These are phyloP conservation scores for Pararge aegeria DNA, from an alignment of 1,140 invertebrate genomes.

Conservation along the genomic window DNA sequence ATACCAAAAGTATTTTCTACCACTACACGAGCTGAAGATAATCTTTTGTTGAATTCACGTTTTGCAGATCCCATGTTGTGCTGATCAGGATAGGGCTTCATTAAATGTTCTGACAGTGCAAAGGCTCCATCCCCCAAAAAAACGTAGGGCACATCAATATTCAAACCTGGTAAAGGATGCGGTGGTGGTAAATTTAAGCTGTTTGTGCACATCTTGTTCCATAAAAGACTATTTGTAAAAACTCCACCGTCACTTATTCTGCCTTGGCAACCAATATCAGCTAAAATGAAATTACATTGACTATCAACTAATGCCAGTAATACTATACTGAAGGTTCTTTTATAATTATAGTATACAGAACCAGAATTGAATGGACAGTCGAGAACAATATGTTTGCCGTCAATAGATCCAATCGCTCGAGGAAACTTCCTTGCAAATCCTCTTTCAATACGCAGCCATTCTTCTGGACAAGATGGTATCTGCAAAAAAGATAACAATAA, in stretches of 20 bases:
- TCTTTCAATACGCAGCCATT: constrained; percentile 19
- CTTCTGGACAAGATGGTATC: constrained; percentile 10
- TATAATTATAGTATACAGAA: constrained; percentile 34
- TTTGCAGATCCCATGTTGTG: too few species aligned
- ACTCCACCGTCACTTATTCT: too few species aligned
- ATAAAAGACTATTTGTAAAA: constrained; percentile 25
- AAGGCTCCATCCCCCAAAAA: constrained; percentile 79
- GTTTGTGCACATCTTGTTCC: constrained; percentile 10
- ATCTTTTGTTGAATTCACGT: too few species aligned
- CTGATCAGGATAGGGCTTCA: constrained; percentile 40
- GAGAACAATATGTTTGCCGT: too few species aligned
- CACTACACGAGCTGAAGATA: too few species aligned
- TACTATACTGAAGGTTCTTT: constrained; percentile 30
- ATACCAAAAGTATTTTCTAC: too few species aligned
- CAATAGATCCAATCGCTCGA: not conserved
- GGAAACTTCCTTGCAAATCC: constrained; percentile 15
- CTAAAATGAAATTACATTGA: constrained; percentile 34
- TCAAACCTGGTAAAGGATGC: too few species aligned
- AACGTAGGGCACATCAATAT: constrained; percentile 44
- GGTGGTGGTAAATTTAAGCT: too few species aligned
- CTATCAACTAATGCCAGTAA: constrained; percentile 30
- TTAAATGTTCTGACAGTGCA: constrained; percentile 51
- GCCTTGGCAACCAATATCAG: constrained; percentile 32
- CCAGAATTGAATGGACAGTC: constrained; percentile 31
- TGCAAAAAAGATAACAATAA: too few species aligned